A percentile compares a stretch with the other conserved stretches of the same genome.
phyloP scores from a whole-genome alignment of 2,797 vertebrate genomes.

The Tapirus indicus region DNA sequence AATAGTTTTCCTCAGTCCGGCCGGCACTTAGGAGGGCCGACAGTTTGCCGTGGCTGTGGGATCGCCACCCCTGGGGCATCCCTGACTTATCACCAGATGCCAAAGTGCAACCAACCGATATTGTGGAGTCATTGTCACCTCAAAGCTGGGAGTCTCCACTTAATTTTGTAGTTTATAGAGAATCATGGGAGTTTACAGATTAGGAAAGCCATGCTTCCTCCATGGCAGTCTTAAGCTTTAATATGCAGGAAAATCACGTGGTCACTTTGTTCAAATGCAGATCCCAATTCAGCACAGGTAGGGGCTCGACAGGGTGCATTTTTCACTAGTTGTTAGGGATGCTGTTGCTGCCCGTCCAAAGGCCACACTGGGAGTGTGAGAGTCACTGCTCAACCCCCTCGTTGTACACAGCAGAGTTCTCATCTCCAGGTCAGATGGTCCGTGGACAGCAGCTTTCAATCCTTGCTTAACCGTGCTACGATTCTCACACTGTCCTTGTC shows the following conservation, averaged over 20 bases:
- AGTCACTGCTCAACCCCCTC: rapidly evolving
- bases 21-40: neutral
- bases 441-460: rapidly evolving
- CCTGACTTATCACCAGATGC: rapidly evolving
- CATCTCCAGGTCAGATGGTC: too few species aligned
- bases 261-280: rapidly evolving
- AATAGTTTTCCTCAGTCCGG: neutral
- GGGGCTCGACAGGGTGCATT: rapidly evolving
- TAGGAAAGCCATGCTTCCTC: neutral
- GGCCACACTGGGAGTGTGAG: rapidly evolving
- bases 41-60: rapidly evolving
- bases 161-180: neutral
- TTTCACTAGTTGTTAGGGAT: neutral
- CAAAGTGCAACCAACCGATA: rapidly evolving
- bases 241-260: rapidly evolving
- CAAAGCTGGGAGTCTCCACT: neutral
- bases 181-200: rapidly evolving
- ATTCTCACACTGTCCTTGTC: rapidly evolving
- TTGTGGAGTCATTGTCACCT: neutral
- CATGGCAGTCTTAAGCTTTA: neutral
- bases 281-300: rapidly evolving
- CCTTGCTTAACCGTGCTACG: neutral
- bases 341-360: rapidly evolving
- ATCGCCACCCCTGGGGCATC: neutral
- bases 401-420: neutral